These are phyloP conservation scores for Cetonia aurata DNA, from an alignment of 2,888 invertebrate species.

Conservation along the genomic window DNA sequence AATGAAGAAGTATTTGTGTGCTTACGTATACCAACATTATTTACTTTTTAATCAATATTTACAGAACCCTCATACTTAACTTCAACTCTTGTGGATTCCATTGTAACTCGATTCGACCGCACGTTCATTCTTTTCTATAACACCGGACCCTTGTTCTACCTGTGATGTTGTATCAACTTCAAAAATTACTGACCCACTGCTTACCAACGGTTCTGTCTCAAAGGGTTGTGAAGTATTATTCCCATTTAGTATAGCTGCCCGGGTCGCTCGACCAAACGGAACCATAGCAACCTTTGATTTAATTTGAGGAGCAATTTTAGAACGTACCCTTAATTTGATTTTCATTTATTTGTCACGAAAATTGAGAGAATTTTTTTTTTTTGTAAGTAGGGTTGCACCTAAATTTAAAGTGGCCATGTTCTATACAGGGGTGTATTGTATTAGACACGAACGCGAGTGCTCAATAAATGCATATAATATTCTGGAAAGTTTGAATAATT, in stretches of 20 bases:
- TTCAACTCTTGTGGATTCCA: conserved; percentile 22
- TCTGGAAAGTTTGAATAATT: too few relatives aligned
- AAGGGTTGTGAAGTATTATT: conserved; percentile 40
- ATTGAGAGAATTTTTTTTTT: conserved; percentile 21
- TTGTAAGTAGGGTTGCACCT: too few relatives aligned
- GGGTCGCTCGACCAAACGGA: conserved; percentile 33
- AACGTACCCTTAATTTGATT: conserved; percentile 41
- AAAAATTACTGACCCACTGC: conserved; percentile 43
- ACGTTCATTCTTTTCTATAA: conserved; percentile 38
- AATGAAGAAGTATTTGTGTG: not conserved
- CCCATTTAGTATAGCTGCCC: conserved; percentile 39
- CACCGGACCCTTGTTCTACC: conserved; percentile 39
- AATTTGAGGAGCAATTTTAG: conserved; percentile 42
- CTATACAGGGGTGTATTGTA: too few relatives aligned
- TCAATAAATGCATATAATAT: too few relatives aligned
- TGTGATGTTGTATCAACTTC: conserved; percentile 45
- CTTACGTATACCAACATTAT: not conserved
- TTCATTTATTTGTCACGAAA: conserved; percentile 40
- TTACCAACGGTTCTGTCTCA: conserved; percentile 22
- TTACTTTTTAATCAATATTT: not conserved
- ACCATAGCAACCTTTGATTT: conserved; percentile 47
- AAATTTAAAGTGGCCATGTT: too few relatives aligned
- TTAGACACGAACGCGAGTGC: too few relatives aligned
- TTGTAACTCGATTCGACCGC: conserved; percentile 52
- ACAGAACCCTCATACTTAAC: not conserved